phyloP scores from a whole-genome alignment of 2,797 vertebrate genomes.

The Typhlichthys eigenmanni region DNA sequence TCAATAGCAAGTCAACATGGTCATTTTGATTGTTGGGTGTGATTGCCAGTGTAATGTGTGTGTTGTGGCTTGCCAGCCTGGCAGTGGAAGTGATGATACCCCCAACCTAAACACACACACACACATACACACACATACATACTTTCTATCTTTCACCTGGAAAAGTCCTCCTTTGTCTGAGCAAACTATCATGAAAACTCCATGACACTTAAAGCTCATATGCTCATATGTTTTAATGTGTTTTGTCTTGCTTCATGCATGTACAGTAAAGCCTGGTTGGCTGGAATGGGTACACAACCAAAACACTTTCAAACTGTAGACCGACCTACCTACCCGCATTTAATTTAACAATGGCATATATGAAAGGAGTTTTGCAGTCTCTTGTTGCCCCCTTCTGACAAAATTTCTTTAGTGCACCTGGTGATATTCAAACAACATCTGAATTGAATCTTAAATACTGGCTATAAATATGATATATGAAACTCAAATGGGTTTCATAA shows the following conservation, averaged over 20 bases:
- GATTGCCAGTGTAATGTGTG: not conserved
- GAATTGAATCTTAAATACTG: too few species aligned
- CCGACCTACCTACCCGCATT: too few species aligned
- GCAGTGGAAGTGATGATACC: not conserved
- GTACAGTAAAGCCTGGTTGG: too few species aligned
- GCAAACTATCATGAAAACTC: not conserved
- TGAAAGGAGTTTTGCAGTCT: not conserved
- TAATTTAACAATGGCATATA: too few species aligned
- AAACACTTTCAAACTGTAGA: too few species aligned
- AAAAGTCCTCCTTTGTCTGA: not conserved
- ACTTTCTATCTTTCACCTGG: not conserved
- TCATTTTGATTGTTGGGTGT: not conserved
- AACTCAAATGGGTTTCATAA: too few species aligned
- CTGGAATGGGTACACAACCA: too few species aligned
- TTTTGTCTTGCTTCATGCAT: too few species aligned
- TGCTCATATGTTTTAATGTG: too few species aligned
- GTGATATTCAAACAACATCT: not conserved
- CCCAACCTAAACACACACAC: not conserved
- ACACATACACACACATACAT: not conserved
- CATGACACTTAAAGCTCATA: not conserved
- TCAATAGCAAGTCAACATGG: constrained; percentile 17
- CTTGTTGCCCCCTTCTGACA: constrained; percentile 47
- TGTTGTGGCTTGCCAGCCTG: not conserved
- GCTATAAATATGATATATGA: too few species aligned
- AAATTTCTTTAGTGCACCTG: not conserved